Evolutionary conservation across 1,140 invertebrate species (phyloP).

Genomic region (Bombus waltoni): DNA sequence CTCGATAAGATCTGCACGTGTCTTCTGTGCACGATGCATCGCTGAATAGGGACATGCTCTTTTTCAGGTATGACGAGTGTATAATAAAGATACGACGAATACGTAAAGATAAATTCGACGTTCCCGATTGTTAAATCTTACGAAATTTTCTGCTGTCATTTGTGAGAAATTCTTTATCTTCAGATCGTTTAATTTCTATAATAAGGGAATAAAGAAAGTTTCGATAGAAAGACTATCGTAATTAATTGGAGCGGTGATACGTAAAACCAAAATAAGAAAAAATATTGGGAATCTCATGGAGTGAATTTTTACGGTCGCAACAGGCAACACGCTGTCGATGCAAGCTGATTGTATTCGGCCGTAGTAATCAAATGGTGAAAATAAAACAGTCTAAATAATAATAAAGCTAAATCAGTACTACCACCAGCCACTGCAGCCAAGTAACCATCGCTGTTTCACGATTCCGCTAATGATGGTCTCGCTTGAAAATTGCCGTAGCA

Average conservation of each 20-base stretch:
- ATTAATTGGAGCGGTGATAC: neutral
- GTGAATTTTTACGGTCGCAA: neutral
- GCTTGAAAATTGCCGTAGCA: neutral
- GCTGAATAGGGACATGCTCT: neutral
- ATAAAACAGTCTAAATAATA: neutral
- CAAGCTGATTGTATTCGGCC: too few relatives aligned
- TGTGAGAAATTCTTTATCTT: too few relatives aligned
- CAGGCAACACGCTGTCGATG: too few relatives aligned
- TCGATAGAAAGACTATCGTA: too few relatives aligned
- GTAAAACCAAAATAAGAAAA: neutral
- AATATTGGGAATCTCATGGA: too few relatives aligned
- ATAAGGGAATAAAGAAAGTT: too few relatives aligned
- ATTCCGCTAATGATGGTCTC: neutral
- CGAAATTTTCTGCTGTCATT: too few relatives aligned
- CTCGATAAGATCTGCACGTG: neutral
- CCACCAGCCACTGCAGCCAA: neutral
- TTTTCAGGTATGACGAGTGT: neutral
- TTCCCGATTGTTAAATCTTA: too few relatives aligned
- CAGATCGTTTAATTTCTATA: too few relatives aligned
- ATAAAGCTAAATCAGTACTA: neutral
- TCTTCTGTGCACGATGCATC: neutral
- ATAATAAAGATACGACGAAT: too few relatives aligned
- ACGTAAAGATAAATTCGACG: too few relatives aligned
- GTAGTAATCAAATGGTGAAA: neutral
- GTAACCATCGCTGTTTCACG: neutral